Evolutionary conservation across 2,113 vertebrate genomes (phyloP).

Genomic region (Paratilapia polleni): DNA sequence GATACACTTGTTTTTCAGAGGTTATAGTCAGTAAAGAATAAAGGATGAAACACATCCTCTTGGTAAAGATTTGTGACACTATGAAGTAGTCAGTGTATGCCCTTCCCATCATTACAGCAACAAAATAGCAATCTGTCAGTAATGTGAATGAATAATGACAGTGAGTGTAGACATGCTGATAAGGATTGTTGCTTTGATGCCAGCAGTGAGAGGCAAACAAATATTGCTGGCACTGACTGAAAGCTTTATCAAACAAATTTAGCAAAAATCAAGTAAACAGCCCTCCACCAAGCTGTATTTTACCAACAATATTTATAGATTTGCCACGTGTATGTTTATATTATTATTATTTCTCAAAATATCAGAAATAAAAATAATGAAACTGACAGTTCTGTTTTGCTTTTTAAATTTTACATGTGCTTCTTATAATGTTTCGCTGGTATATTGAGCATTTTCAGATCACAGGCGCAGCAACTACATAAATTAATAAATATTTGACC

Average conservation of each 20-base stretch:
- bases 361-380: constrained; percentile 17
- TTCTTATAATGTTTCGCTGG: neutral
- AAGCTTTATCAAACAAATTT: constrained; percentile 48
- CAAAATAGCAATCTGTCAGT: constrained; percentile 65
- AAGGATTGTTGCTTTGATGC: constrained; percentile 56
- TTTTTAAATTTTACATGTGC: neutral
- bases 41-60: neutral
- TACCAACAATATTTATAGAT: constrained; percentile 62
- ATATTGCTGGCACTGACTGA: constrained; percentile 16
- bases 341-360: constrained; percentile 24
- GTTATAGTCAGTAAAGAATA: neutral
- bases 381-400: constrained; percentile 25
- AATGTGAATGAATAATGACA: constrained; percentile 61
- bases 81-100: constrained; percentile 16
- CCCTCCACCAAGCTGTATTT: constrained; percentile 27
- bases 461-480: neutral
- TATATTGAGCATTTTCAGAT: neutral
- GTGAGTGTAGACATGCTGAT: constrained; percentile 55
- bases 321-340: constrained; percentile 11
- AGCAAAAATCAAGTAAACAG: constrained; percentile 37
- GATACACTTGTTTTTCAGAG: neutral
- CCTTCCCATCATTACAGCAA: constrained; percentile 48
- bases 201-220: constrained; percentile 44
- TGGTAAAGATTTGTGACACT: constrained; percentile 24
- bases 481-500: neutral